A percentile compares a stretch with the other conserved stretches of the same genome.
phyloP scores from a whole-genome alignment of 2,888 invertebrate genomes.

The Eurytoma californica region DNA sequence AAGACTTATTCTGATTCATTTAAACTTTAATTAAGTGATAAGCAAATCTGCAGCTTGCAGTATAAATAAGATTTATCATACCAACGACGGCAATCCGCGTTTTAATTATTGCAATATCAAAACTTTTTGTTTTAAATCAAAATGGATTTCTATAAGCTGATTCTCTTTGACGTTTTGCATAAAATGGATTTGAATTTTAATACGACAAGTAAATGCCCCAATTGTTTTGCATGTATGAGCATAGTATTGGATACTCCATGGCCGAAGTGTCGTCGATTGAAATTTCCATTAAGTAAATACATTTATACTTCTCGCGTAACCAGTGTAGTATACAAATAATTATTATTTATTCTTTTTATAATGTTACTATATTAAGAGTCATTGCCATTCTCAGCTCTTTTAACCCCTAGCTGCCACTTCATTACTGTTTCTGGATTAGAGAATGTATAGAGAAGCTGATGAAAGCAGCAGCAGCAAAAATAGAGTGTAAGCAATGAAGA shows the following conservation, averaged over 20 bases:
- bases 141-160: constrained; percentile 37
- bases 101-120: constrained; percentile 32
- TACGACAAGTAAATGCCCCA: constrained; percentile 37
- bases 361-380: constrained; percentile 59
- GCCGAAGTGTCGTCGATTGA: constrained; percentile 33
- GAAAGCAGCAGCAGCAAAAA: background rate
- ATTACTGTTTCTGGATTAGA: constrained; percentile 14
- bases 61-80: too few species aligned
- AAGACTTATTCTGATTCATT: too few species aligned
- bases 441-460: background rate
- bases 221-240: constrained; percentile 48
- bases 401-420: constrained; percentile 38
- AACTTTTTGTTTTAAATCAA: constrained; percentile 31
- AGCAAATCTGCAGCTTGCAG: too few species aligned
- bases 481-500: background rate
- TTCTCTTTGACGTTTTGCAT: constrained; percentile 32
- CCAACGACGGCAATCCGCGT: background rate
- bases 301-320: background rate
- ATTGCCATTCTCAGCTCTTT: constrained; percentile 60
- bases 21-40: too few species aligned
- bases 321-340: too few species aligned
- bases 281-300: constrained; percentile 28
- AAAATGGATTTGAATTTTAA: constrained; percentile 50
- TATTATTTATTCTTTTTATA: too few species aligned
- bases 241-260: constrained; percentile 29